phyloP scores from a whole-genome alignment of 2,888 invertebrate species.

The Dasypogon diadema region DNA sequence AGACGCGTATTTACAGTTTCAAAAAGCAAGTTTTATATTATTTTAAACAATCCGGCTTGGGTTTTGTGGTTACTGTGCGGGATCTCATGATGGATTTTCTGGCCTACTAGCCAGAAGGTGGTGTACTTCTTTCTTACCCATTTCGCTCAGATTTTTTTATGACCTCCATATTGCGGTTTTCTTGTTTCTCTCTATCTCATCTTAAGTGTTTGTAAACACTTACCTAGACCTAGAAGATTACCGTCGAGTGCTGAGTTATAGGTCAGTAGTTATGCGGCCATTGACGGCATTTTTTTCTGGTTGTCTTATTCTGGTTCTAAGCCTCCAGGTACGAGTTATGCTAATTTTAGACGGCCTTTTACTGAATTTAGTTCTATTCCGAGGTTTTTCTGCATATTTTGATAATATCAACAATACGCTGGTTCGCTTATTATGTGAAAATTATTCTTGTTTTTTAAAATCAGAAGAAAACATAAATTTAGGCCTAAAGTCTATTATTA shows the following conservation, averaged over 20 bases:
- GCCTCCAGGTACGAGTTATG: neutral
- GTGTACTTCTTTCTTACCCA: neutral
- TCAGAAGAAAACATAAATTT: too few species aligned
- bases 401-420: neutral
- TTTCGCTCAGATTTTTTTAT: constrained; percentile 22
- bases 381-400: neutral
- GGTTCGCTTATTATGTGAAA: neutral
- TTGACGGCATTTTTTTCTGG: constrained; percentile 8
- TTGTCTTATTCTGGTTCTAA: neutral
- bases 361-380: neutral
- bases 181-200: neutral
- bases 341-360: neutral
- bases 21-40: neutral
- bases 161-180: neutral
- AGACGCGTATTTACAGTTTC: constrained; percentile 25
- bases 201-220: constrained; percentile 37
- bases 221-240: neutral
- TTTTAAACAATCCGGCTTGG: neutral
- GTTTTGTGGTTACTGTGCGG: neutral
- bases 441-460: too few species aligned
- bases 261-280: constrained; percentile 47
- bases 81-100: neutral
- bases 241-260: constrained; percentile 10
- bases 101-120: neutral
- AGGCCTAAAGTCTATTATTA: too few species aligned